Conservation (phyloP, 2,113 vertebrate genomes). For the cat (Felis catus) region F.catus_Fca126_mat1.0 CM031414.1:103775001-103775500, state of each 20-base stretch:
- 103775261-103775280: neutral
- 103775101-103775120: neutral
- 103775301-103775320: neutral
- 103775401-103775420: neutral
- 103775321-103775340: neutral
- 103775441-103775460: conserved; percentile 23
- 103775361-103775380: neutral
- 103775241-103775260: neutral
- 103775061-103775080: neutral
- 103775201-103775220: neutral
- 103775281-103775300: neutral
- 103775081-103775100: neutral
- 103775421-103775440: neutral
- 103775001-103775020: neutral
- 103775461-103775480: neutral
- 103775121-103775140: neutral
- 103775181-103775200: neutral
- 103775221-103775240: neutral
- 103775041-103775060: neutral
- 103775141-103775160: neutral
- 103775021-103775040: neutral
- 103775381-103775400: conserved; percentile 6
- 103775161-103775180: neutral
- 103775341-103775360: neutral
- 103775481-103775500: neutral